Conservation (phyloP, 2,888 invertebrate genomes). For the Agriopis marginaria region DNA sequence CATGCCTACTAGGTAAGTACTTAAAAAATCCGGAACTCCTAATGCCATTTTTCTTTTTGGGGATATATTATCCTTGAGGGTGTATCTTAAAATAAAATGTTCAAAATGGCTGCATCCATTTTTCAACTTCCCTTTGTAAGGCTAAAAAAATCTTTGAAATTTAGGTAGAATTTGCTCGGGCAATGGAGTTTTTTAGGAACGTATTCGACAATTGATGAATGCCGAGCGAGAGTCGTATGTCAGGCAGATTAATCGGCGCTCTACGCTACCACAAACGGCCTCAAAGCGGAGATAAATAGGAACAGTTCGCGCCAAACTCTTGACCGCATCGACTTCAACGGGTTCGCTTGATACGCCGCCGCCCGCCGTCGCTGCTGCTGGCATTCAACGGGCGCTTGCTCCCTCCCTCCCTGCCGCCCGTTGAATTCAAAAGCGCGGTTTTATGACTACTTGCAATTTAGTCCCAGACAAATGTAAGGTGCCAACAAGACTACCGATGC, state of each 20-base stretch:
- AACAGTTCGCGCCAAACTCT: neutral
- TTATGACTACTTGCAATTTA: no score
- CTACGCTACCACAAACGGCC: constrained; percentile 31
- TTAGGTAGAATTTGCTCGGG: constrained; percentile 16
- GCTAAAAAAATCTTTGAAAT: constrained; percentile 14
- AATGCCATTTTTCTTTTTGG: no score
- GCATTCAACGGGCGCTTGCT: no score
- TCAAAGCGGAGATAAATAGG: constrained; percentile 28
- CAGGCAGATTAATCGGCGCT: constrained; percentile 27
- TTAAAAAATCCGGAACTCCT: no score
- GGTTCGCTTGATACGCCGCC: no score
- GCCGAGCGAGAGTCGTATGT: constrained; percentile 22
- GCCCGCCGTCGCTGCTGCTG: no score
- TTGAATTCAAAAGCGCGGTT: no score
- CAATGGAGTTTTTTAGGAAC: constrained; percentile 17
- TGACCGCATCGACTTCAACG: neutral
- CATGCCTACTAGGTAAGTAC: no score
- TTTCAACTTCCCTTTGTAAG: constrained; percentile 3
- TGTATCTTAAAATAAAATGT: neutral
- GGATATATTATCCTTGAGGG: no score
- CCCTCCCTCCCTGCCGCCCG: no score
- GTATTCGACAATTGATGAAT: constrained; percentile 31
- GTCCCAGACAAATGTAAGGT: no score
- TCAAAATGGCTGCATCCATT: constrained; percentile 1
- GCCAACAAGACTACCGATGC: no score